Evolutionary conservation across 2,888 invertebrate genomes (phyloP).

Genomic region (Eupithecia vulgata): DNA sequence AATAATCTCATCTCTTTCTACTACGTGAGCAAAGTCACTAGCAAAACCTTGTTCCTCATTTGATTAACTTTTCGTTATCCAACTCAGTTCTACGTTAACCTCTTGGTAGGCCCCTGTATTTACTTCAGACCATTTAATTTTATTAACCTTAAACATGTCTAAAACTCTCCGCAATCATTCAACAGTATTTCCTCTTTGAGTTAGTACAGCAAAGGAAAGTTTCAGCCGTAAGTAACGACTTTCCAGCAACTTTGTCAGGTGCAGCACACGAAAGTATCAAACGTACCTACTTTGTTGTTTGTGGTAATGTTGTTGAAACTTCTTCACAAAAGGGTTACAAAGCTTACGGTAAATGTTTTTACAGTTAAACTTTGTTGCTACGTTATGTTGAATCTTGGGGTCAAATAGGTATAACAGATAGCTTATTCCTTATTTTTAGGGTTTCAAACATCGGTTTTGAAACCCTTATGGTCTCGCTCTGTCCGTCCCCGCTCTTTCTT

Average conservation of each 20-base stretch:
- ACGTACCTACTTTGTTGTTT: conserved; percentile 13
- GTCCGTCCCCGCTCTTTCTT: no score
- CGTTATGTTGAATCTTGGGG: neutral
- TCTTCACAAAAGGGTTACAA: conserved; percentile 11
- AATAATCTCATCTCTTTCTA: no score
- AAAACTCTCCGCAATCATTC: conserved; percentile 1
- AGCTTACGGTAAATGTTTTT: conserved; percentile 5
- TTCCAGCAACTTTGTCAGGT: conserved; percentile 11
- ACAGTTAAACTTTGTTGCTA: neutral
- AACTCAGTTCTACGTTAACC: neutral
- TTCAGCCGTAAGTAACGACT: conserved; percentile 14
- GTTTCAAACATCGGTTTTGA: no score
- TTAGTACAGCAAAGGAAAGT: conserved; percentile 9
- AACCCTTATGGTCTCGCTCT: no score
- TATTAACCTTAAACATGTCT: neutral
- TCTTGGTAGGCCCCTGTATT: neutral
- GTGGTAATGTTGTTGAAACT: conserved; percentile 10
- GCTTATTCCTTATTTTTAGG: no score
- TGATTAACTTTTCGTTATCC: neutral
- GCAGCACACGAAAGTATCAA: conserved; percentile 15
- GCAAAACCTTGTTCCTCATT: neutral
- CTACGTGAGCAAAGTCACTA: neutral
- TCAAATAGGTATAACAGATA: neutral
- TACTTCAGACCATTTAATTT: neutral
- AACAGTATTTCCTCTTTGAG: conserved; percentile 4